phyloP scores from a whole-genome alignment of 2,888 invertebrate genomes.

The Drosophila multiciliata region DNA sequence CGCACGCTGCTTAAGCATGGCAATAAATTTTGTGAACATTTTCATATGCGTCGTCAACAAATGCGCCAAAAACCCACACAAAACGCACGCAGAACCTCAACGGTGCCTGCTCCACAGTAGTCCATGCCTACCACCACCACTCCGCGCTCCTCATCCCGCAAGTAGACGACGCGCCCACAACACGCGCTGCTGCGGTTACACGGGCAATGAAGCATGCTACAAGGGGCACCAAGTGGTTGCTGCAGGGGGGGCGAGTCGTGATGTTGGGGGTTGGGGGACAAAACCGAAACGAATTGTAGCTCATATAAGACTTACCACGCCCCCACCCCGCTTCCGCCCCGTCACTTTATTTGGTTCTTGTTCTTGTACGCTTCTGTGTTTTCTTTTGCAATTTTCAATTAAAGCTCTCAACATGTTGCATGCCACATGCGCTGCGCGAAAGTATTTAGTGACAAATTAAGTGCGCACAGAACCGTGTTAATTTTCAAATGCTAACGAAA shows the following conservation, averaged over 20 bases:
- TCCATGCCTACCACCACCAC: background rate
- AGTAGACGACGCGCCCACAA: constrained; percentile 16
- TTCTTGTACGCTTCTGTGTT: constrained; percentile 49
- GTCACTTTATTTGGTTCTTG: background rate
- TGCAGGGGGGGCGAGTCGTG: background rate
- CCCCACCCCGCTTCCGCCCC: too few relatives aligned
- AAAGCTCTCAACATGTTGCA: constrained; percentile 76
- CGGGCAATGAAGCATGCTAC: constrained; percentile 51
- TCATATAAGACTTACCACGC: constrained; percentile 38
- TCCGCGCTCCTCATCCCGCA: background rate
- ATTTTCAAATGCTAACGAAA: constrained; percentile 55
- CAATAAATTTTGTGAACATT: constrained; percentile 73
- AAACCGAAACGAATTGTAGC: constrained; percentile 44
- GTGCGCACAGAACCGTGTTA: constrained; percentile 72
- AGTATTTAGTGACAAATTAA: constrained; percentile 78
- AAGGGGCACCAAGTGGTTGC: constrained; percentile 1
- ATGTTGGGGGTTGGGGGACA: background rate
- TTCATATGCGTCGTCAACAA: constrained; percentile 74
- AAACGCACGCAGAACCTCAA: constrained; percentile 39
- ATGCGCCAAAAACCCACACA: constrained; percentile 54
- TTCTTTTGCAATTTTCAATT: constrained; percentile 75
- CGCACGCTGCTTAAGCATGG: constrained; percentile 76
- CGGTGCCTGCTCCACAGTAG: constrained; percentile 12
- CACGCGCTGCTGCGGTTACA: constrained; percentile 56
- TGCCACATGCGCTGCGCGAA: constrained; percentile 55